phyloP scores from a whole-genome alignment of 2,797 vertebrate species.

The Siniperca undulata region DNA sequence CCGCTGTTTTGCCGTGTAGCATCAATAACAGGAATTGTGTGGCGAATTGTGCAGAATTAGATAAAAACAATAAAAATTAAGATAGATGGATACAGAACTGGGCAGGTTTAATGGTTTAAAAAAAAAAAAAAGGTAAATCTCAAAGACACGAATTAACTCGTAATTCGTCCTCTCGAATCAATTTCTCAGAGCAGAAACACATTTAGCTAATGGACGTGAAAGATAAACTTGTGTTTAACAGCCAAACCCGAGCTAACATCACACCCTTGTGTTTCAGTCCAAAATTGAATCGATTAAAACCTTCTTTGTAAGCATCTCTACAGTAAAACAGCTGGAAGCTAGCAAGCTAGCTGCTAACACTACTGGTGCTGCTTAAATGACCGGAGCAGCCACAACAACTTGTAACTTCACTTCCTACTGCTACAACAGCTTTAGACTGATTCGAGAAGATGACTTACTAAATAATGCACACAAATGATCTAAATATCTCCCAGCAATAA shows the following conservation, averaged over 20 bases:
- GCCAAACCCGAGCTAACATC: no score
- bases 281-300: neutral
- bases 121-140: neutral
- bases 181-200: neutral
- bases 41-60: neutral
- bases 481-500: neutral
- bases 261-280: neutral
- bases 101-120: neutral
- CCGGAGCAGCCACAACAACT: neutral
- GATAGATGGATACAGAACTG: accelerated
- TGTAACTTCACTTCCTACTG: neutral
- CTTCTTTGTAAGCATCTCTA: no score
- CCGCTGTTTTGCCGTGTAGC: neutral
- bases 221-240: neutral
- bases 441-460: neutral
- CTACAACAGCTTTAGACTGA: neutral
- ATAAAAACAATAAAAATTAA: neutral
- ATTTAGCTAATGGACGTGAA: neutral
- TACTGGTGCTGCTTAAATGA: neutral
- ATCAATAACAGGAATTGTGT: neutral
- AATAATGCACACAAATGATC: neutral
- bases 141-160: neutral
- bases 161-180: neutral
- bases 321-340: neutral
- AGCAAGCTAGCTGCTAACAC: neutral